phyloP scores from a whole-genome alignment of 2,888 invertebrate species.

The Drosophila fungiperda region DNA sequence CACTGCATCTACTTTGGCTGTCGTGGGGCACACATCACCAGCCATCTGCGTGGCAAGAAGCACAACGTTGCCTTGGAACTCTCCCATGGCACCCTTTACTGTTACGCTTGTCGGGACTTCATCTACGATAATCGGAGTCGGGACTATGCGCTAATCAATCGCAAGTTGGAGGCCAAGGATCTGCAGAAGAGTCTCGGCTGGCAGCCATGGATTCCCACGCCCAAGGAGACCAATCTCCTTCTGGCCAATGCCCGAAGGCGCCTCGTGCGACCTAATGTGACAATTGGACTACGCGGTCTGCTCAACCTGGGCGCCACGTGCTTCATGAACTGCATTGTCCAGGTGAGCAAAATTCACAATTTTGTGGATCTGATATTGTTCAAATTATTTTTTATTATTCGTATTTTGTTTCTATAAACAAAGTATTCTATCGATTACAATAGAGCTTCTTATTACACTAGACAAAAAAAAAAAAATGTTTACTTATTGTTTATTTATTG shows the following conservation, averaged over 20 bases:
- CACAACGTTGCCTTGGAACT: conserved; percentile 95
- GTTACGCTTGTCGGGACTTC: conserved; percentile 96
- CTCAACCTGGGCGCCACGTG: conserved; percentile 99
- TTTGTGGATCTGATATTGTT: neutral
- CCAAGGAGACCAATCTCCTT: conserved; percentile 91
- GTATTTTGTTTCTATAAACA: neutral
- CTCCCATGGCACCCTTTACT: conserved; percentile 94
- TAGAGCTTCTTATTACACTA: neutral
- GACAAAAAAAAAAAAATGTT: neutral
- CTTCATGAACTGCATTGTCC: conserved; percentile 99
- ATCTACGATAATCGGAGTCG: conserved; percentile 92
- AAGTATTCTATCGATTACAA: neutral
- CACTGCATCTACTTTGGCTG: conserved; percentile 98
- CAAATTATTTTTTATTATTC: neutral
- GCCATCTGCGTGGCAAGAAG: conserved; percentile 92
- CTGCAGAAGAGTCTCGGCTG: conserved; percentile 88
- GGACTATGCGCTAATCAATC: conserved; percentile 86
- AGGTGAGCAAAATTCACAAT: conserved; percentile 85
- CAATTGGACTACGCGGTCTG: conserved; percentile 95
- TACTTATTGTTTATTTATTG: neutral
- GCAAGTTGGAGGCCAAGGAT: conserved; percentile 87
- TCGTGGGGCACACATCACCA: conserved; percentile 93
- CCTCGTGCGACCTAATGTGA: conserved; percentile 92
- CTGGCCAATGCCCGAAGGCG: conserved; percentile 91
- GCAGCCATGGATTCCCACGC: conserved; percentile 92